Base-by-base conservation (phyloP, 2,113 vertebrate genomes). In the Poeciliopsis occidentalis region DNA sequence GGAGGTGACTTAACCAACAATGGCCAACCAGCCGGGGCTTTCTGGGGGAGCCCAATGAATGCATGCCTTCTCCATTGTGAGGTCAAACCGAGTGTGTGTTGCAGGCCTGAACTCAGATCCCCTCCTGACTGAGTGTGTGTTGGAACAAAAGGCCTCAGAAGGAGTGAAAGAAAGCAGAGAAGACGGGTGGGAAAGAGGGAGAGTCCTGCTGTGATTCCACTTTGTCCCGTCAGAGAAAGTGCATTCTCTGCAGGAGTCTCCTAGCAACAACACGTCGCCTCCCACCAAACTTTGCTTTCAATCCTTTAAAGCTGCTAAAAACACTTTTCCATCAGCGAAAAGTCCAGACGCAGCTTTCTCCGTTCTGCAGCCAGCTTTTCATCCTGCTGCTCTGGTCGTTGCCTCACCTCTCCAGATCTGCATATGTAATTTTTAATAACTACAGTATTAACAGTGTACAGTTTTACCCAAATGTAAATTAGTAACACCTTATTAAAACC, bases 71-170 rank as follows among this genome's bases (percentile, higher is more conserved):
- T 31, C 78, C 64, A 84, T 91, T 87, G 88, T 87, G 72, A 34
- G 86, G 81, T 85, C 82, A 84, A 74, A 67, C 68, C n/a, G 61
- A 69, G 82, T 66, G 78, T 87, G 82, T 93, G 92, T 90, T 44
- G 37, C 65, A 67, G 65, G 64, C 37, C 64, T 67, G 64, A 39
- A 67, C 65, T 44, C 65, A 67, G 82, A 78, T 57, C 78, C 71
- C 73, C 77, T 79, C 71, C 80, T 64, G 67, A 60, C 67, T 17
- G 24, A 22, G 24, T 66, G 71, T 74, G 68, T 47, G 65, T 57
- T 26, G 62, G 75, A 69, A 79, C 84, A 88, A 81, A 87, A 80
- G 82, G 63, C 54, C 79, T 84, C 70, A 54, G 68, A 64, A 67
- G 69, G 7, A 41, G 44, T 63, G 37, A 47, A 63, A 61, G 61